These are phyloP conservation scores for Globia sparganii DNA, from an alignment of 2,888 invertebrate genomes.

Conservation along the genomic window DNA sequence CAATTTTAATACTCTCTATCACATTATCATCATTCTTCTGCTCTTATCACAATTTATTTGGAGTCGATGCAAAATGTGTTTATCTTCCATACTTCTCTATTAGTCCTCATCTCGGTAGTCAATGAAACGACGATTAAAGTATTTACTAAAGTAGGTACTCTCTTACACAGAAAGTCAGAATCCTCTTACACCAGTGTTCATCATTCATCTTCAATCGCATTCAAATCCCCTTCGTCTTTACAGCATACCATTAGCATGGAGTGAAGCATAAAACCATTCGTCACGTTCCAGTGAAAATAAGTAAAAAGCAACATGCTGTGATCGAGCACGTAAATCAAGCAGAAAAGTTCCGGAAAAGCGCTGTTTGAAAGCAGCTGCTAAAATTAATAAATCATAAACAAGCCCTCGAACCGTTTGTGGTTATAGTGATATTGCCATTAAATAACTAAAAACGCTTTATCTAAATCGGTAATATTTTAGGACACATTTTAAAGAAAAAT, in stretches of 20 bases:
- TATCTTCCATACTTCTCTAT: too few relatives aligned
- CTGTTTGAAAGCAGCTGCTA: slow-evolving; percentile 19
- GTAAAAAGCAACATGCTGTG: slow-evolving; percentile 46
- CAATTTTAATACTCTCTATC: not conserved
- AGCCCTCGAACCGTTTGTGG: not conserved
- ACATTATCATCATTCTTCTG: too few relatives aligned
- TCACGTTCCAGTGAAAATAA: slow-evolving; percentile 34
- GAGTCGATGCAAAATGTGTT: too few relatives aligned
- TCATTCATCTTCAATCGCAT: slow-evolving; percentile 45
- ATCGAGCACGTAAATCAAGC: slow-evolving; percentile 55
- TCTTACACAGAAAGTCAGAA: slow-evolving; percentile 9
- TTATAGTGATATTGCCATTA: not conserved
- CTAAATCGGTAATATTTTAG: slow-evolving; percentile 4
- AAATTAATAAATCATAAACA: slow-evolving; percentile 23
- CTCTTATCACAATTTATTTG: too few relatives aligned
- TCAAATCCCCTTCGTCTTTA: slow-evolving; percentile 50
- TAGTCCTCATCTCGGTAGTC: too few relatives aligned
- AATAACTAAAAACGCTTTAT: not conserved
- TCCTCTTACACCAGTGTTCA: slow-evolving; percentile 3
- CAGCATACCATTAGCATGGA: slow-evolving; percentile 44
- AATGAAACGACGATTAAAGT: not conserved
- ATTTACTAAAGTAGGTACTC: not conserved
- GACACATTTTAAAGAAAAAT: slow-evolving; percentile 20
- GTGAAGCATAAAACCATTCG: slow-evolving; percentile 52
- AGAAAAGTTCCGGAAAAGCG: slow-evolving; percentile 35